phyloP scores from a whole-genome alignment of 2,797 vertebrate species.

The Melanotaenia boesemani region DNA sequence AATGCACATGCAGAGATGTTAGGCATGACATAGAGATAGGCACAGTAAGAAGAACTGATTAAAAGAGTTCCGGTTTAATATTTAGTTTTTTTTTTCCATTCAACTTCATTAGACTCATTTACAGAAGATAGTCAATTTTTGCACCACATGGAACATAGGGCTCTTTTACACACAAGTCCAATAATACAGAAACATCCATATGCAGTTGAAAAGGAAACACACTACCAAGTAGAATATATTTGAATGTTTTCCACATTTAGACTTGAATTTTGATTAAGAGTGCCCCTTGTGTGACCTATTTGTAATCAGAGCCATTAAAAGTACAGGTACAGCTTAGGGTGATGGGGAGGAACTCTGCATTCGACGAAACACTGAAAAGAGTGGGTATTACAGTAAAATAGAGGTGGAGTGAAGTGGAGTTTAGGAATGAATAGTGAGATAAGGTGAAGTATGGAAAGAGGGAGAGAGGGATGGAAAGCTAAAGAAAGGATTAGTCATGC shows the following conservation, averaged over 20 bases:
- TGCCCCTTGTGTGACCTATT: constrained; percentile 33
- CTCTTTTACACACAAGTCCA: constrained; percentile 36
- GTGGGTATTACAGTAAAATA: constrained; percentile 56
- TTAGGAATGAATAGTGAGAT: constrained; percentile 60
- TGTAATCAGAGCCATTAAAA: constrained; percentile 35
- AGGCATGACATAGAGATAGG: constrained; percentile 37
- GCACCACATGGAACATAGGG: constrained; percentile 35
- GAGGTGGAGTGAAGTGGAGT: constrained; percentile 47
- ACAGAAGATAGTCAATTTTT: constrained; percentile 43
- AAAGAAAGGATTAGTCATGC: constrained; percentile 76
- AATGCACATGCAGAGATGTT: neutral
- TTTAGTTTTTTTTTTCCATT: constrained; percentile 48
- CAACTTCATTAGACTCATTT: constrained; percentile 29
- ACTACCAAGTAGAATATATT: constrained; percentile 24
- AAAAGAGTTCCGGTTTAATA: constrained; percentile 36
- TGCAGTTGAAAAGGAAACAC: constrained; percentile 2
- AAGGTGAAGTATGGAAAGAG: constrained; percentile 56
- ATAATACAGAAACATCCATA: constrained; percentile 21
- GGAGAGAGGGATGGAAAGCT: constrained; percentile 61
- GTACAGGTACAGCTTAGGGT: constrained; percentile 5
- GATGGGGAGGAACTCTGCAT: neutral
- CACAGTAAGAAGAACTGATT: constrained; percentile 45
- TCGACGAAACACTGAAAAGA: constrained; percentile 27
- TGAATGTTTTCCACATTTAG: constrained; percentile 39
- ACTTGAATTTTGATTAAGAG: constrained; percentile 28